Percentiles rank a stretch among this genome's conserved stretches.
phyloP scores from a whole-genome alignment of 2,888 invertebrate species.

The Andrena bucephala region DNA sequence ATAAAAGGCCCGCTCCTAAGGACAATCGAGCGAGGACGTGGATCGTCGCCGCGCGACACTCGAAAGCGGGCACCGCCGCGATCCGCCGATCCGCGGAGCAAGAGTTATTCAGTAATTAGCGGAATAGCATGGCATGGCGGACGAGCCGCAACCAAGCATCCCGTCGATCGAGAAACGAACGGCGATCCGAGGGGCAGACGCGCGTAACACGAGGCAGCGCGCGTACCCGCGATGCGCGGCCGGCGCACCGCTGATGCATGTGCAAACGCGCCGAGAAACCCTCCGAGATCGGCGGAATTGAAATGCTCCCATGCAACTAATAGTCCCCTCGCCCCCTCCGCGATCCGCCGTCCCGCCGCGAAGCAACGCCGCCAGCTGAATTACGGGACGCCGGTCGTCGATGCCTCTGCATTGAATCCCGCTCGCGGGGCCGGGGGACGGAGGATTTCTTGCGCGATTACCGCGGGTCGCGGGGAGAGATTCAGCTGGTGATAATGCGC shows the following conservation, averaged over 20 bases:
- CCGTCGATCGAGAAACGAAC: conserved; percentile 53
- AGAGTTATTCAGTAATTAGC: conserved; percentile 80
- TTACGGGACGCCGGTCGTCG: conserved; percentile 51
- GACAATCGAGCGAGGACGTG: conserved; percentile 63
- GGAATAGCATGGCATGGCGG: conserved; percentile 64
- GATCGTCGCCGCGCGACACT: conserved; percentile 68
- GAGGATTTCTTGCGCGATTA: conserved; percentile 60
- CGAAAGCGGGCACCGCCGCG: conserved; percentile 53
- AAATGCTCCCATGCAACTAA: conserved; percentile 70
- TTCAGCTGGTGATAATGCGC: conserved; percentile 57
- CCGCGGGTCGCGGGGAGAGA: conserved; percentile 43
- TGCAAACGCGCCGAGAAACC: conserved; percentile 20
- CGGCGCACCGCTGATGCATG: conserved; percentile 45
- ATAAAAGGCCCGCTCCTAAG: conserved; percentile 59
- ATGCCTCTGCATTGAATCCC: conserved; percentile 46
- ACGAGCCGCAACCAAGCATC: conserved; percentile 8
- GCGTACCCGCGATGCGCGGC: conserved; percentile 26
- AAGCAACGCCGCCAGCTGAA: conserved; percentile 32
- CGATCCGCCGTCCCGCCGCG: background rate
- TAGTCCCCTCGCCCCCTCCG: conserved; percentile 48
- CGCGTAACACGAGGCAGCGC: conserved; percentile 31
- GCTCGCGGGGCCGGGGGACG: conserved; percentile 23
- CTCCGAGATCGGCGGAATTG: conserved; percentile 59
- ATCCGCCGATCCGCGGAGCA: conserved; percentile 20
- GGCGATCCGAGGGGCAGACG: conserved; percentile 7